Conservation (phyloP, 2,113 vertebrate genomes). For the Chrysochloris asiatica region DNA sequence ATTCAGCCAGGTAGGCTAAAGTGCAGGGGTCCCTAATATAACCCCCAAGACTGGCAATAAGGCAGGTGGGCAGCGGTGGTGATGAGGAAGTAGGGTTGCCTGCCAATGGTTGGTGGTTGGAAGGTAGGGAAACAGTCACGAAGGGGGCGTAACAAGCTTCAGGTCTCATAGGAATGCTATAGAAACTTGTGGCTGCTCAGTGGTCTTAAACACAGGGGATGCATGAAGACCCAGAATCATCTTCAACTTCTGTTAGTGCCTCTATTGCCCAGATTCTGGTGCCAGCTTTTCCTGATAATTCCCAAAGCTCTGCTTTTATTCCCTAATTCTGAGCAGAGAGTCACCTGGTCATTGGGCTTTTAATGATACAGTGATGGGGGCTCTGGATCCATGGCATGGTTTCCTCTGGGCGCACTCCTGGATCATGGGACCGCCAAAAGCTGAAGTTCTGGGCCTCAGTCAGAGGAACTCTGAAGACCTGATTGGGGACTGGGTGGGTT, state of each 20-base stretch:
- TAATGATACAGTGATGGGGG: conserved; percentile 78
- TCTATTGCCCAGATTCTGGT: neutral
- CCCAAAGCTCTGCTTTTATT: neutral
- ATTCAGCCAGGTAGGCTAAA: neutral
- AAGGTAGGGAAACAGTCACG: neutral
- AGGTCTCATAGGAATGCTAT: neutral
- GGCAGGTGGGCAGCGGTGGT: neutral
- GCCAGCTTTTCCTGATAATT: neutral
- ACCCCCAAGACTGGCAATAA: neutral
- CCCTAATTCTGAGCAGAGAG: neutral
- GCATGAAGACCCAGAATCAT: neutral
- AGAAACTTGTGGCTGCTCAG: conserved; percentile 7
- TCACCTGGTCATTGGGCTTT: conserved; percentile 88
- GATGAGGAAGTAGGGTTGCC: neutral
- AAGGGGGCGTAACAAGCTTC: neutral
- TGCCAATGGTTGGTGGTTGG: neutral
- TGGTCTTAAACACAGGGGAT: neutral
- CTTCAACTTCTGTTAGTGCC: neutral
- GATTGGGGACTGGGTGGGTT: conserved; percentile 84
- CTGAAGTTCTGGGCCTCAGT: conserved; percentile 87
- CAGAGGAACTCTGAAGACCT: conserved; percentile 85
- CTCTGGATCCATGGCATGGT: conserved; percentile 81
- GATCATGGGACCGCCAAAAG: conserved; percentile 81
- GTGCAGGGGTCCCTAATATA: neutral
- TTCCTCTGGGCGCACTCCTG: conserved; percentile 41